A percentile compares a stretch with the other conserved stretches of the same genome.
These are phyloP conservation scores for Cybosia mesomella DNA, from an alignment of 2,888 invertebrate genomes.

Conservation along the genomic window DNA sequence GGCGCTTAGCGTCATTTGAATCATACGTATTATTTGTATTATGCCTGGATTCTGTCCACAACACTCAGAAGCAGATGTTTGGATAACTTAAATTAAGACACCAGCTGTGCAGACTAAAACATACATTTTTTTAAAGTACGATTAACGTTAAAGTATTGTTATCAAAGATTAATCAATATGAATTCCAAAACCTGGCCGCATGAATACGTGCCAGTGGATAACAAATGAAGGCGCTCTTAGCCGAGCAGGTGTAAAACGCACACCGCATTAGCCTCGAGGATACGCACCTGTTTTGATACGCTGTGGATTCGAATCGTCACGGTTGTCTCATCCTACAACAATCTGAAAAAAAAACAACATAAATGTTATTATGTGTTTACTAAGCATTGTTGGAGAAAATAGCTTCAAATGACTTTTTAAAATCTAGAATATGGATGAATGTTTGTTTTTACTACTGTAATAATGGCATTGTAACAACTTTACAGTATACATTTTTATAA, in stretches of 20 bases:
- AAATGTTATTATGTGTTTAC: not conserved
- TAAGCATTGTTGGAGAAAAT: not conserved
- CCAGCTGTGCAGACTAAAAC: no score
- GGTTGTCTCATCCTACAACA: constrained; percentile 61
- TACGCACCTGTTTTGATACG: constrained; percentile 70
- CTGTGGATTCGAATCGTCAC: constrained; percentile 57
- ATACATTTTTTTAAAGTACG: no score
- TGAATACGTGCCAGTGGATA: constrained; percentile 51
- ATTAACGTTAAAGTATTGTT: no score
- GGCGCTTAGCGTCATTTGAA: no score
- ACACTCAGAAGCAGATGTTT: no score
- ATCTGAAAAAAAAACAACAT: constrained; percentile 61
- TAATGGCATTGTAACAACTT: not conserved
- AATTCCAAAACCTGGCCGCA: constrained; percentile 6
- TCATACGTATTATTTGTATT: no score
- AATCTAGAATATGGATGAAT: not conserved
- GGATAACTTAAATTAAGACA: no score
- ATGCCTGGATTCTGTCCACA: no score
- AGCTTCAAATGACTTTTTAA: not conserved
- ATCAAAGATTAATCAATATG: not conserved
- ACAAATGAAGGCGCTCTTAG: constrained; percentile 43
- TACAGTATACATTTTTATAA: no score
- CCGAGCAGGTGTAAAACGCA: constrained; percentile 47
- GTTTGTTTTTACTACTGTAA: no score
- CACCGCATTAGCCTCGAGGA: constrained; percentile 19